These are phyloP conservation scores for Nemotelus pantherinus DNA, from an alignment of 2,888 invertebrate species.

Conservation along the genomic window DNA sequence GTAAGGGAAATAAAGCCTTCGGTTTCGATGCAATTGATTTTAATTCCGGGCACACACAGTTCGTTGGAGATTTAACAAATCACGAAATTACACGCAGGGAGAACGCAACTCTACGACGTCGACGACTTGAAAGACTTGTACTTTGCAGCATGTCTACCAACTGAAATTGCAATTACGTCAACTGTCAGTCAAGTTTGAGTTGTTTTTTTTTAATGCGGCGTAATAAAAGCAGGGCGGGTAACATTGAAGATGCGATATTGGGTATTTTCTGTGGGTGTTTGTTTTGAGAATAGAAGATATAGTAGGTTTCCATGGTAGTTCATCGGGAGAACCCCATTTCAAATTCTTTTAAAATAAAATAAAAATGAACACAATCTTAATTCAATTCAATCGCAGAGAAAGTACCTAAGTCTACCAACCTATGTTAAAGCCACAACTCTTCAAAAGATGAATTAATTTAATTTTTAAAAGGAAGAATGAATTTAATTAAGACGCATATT, in stretches of 20 bases:
- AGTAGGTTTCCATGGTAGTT: too few species aligned
- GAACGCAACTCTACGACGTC: slow-evolving; percentile 7
- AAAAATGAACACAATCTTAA: too few species aligned
- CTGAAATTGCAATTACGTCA: slow-evolving; percentile 2
- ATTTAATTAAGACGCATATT: too few species aligned
- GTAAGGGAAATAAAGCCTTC: neutral
- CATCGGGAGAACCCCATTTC: too few species aligned
- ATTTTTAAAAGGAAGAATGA: too few species aligned
- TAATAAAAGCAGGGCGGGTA: neutral
- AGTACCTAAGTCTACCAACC: too few species aligned
- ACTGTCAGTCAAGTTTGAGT: slow-evolving; percentile 2
- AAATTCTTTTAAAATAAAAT: too few species aligned
- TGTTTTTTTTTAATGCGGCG: neutral
- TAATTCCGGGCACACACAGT: slow-evolving; percentile 14
- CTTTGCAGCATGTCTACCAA: slow-evolving; percentile 20
- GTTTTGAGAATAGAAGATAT: neutral
- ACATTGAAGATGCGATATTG: neutral
- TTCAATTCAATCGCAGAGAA: too few species aligned
- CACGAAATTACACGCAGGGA: slow-evolving; percentile 23
- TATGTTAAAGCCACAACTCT: too few species aligned
- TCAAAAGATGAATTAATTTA: too few species aligned
- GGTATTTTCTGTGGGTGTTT: neutral
- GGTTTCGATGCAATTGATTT: neutral
- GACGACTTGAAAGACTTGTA: neutral
- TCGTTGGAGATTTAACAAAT: slow-evolving; percentile 3